Evolutionary conservation across 1,140 invertebrate genomes (phyloP).

Genomic region (Drosophila baimaii): DNA sequence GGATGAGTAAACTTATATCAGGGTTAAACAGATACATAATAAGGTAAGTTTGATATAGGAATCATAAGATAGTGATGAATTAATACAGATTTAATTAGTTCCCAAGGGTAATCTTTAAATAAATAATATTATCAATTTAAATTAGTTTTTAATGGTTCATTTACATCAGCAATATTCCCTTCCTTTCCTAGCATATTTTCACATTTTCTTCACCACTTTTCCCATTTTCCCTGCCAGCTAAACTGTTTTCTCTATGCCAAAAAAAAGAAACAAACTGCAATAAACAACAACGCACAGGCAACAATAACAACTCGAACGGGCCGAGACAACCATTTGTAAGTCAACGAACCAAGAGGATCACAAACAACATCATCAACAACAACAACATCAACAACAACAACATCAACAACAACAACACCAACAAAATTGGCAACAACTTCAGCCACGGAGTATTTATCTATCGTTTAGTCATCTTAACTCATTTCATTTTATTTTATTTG

Average conservation of each 20-base stretch:
- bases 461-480: slow-evolving; percentile 56
- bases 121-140: not conserved
- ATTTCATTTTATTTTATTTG: slow-evolving; percentile 35
- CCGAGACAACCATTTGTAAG: slow-evolving; percentile 60
- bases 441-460: slow-evolving; percentile 46
- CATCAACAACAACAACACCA: slow-evolving; percentile 12
- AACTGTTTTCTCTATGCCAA: slow-evolving; percentile 23
- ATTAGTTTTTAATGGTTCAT: not conserved
- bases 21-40: not conserved
- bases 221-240: slow-evolving; percentile 8
- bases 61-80: not conserved
- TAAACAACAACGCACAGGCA: slow-evolving; percentile 8
- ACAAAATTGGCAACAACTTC: slow-evolving; percentile 4
- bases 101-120: no score
- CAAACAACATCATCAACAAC: slow-evolving; percentile 13
- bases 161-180: not conserved
- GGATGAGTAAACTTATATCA: not conserved
- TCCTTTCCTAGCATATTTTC: not conserved
- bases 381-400: no score
- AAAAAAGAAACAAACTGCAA: slow-evolving; percentile 24
- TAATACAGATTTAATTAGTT: no score
- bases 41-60: fast-evolving
- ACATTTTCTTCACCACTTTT: not conserved
- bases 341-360: slow-evolving; percentile 67
- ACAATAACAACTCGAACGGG: slow-evolving; percentile 21